Evolutionary conservation across 2,797 vertebrate genomes (phyloP), one percentile per base, ranked within the genome.

Genomic region (Rhadinocentrus ornatus): DNA sequence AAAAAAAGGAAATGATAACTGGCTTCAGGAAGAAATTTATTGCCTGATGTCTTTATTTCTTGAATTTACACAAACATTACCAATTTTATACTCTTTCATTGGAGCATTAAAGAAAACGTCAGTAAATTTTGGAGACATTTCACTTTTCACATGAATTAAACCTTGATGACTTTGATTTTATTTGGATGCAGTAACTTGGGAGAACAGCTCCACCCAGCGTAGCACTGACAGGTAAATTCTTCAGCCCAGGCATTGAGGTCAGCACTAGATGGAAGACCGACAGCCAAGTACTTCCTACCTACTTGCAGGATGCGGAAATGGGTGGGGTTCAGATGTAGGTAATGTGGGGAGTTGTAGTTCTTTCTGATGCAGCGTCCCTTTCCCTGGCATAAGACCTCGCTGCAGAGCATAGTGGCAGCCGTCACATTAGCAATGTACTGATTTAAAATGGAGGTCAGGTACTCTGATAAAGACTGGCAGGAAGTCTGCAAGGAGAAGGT

Each of bases 371-470:
- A 97, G 29, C 94, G 86, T 15, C 96, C 96, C 12, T 86, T 85
- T 4, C 90, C 87, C 60, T 93, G 91, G 63, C 97, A 97, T 62
- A 97, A 75, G 9, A 87, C 86, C 53, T 90, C 65, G 65, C 94
- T 95, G 83, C 96, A 97, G 69, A 97, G 93, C 92, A 88, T 95
- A 67, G 95, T 87, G 10, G 96, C 96, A 29, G 96, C 93, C 0
- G 96, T 96, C 83, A 96, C 92, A 0, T 97, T 98, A 84, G 95
- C 93, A 32, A 97, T 59, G 70, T 97, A 97, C 0, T 95, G 96
- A 69, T 89, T 94, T 54, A 97, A 72, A 31, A 82, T 94, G 34
- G 71, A 91, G 1, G 66, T 82, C 63, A 96, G 75, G 71, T 95
- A 96, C 59, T 82, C 77, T 3, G 94, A 92, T 69, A 97, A 89